Evolutionary conservation across 2,888 invertebrate genomes (phyloP).

Genomic region (Halictus ligatus): DNA sequence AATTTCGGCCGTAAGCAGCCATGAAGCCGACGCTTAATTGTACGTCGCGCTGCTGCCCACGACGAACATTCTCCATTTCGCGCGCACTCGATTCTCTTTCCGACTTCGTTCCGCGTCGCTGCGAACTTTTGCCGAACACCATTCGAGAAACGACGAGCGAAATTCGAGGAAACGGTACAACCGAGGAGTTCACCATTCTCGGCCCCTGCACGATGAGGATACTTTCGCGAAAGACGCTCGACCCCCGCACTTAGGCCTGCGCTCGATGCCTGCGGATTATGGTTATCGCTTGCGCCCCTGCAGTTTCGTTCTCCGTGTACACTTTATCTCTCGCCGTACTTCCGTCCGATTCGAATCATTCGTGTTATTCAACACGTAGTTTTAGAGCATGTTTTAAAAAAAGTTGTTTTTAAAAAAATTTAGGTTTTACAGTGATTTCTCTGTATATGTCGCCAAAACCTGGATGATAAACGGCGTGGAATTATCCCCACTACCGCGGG

Average conservation of each 20-base stretch:
- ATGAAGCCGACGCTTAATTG: conserved; percentile 80
- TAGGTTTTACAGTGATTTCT: no score
- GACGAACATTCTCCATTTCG: conserved; percentile 1
- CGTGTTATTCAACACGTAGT: no score
- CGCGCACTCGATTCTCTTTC: conserved; percentile 20
- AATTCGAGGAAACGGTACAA: conserved; percentile 43
- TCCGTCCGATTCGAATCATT: neutral
- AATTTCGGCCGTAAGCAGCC: conserved; percentile 77
- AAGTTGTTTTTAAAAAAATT: no score
- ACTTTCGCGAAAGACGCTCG: neutral
- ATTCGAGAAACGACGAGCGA: conserved; percentile 29
- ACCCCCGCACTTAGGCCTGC: neutral
- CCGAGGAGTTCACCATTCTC: conserved; percentile 47
- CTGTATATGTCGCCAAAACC: no score
- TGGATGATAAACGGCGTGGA: no score
- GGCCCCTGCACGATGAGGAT: neutral
- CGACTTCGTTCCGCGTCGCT: conserved; percentile 10
- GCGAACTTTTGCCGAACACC: conserved; percentile 43
- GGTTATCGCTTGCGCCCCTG: neutral
- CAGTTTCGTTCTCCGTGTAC: neutral
- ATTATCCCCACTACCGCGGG: no score
- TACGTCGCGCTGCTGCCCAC: conserved; percentile 40
- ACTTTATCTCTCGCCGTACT: neutral
- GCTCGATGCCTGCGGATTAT: neutral
- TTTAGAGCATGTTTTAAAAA: no score